phyloP scores from a whole-genome alignment of 2,888 invertebrate genomes.

The Diaperis boleti region DNA sequence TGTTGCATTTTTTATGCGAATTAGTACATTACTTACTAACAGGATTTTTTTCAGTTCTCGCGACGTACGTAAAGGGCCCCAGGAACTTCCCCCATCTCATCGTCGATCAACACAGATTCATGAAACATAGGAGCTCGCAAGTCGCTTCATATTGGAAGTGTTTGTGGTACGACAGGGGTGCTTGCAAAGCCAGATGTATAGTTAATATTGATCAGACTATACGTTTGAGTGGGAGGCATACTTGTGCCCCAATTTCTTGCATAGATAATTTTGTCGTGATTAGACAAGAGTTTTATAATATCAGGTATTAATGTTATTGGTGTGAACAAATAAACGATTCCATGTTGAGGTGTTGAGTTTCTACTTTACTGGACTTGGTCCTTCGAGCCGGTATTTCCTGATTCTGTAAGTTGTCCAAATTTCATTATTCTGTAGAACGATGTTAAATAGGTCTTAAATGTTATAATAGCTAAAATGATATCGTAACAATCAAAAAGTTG shows the following conservation, averaged over 20 bases:
- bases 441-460: no score
- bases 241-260: slow-evolving; percentile 47
- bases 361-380: no score
- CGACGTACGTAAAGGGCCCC: slow-evolving; percentile 58
- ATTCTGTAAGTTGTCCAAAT: no score
- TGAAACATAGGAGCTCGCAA: slow-evolving; percentile 61
- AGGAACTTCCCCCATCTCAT: slow-evolving; percentile 58
- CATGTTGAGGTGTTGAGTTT: no score
- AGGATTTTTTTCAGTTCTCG: slow-evolving; percentile 57
- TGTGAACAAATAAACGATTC: no score
- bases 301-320: slow-evolving; percentile 6
- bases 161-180: slow-evolving; percentile 58
- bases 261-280: slow-evolving; percentile 45
- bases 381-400: no score
- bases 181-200: slow-evolving; percentile 60
- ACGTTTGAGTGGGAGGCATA: slow-evolving; percentile 52
- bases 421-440: no score
- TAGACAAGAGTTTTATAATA: slow-evolving; percentile 48
- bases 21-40: no score
- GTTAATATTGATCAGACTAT: slow-evolving; percentile 54
- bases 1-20: neutral
- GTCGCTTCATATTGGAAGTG: slow-evolving; percentile 64
- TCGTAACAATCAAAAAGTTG: no score
- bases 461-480: no score
- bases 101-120: slow-evolving; percentile 58